These are phyloP conservation scores for Sarcophaga bullata DNA, from an alignment of 1,140 invertebrate genomes.

Conservation along the genomic window DNA sequence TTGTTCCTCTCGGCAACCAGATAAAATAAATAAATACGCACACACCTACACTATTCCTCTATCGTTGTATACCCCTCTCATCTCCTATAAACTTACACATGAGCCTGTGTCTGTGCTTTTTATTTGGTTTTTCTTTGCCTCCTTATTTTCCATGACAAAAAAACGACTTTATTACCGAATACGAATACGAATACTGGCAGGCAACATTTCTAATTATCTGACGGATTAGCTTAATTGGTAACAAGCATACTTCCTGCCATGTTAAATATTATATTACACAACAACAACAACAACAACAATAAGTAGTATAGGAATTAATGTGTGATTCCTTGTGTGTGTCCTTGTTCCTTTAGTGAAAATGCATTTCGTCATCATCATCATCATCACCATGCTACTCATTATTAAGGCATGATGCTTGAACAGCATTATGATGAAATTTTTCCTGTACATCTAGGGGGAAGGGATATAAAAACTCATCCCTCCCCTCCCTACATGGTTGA, in stretches of 20 bases:
- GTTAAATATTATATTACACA: conserved; percentile 13
- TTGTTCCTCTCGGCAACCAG: no score
- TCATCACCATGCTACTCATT: not conserved
- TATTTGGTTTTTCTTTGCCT: no score
- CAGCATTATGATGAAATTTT: no score
- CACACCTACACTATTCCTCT: no score
- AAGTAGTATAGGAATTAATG: not conserved
- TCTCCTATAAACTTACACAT: not conserved
- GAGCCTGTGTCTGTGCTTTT: no score
- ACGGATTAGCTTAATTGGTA: conserved; percentile 41
- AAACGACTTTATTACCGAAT: not conserved
- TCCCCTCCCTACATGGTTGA: no score
- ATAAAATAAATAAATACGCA: no score
- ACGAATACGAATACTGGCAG: not conserved
- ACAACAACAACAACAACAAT: not conserved
- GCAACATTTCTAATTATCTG: conserved; percentile 39
- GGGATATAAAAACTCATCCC: no score
- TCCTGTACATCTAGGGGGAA: no score
- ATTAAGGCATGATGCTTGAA: not conserved
- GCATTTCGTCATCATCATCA: not conserved
- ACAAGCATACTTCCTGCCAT: conserved; percentile 38
- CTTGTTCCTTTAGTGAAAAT: not conserved
- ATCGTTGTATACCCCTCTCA: no score
- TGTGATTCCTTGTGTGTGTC: not conserved
- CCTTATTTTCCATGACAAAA: no score